phyloP scores from a whole-genome alignment of 2,888 invertebrate species.

The Nezara viridula region DNA sequence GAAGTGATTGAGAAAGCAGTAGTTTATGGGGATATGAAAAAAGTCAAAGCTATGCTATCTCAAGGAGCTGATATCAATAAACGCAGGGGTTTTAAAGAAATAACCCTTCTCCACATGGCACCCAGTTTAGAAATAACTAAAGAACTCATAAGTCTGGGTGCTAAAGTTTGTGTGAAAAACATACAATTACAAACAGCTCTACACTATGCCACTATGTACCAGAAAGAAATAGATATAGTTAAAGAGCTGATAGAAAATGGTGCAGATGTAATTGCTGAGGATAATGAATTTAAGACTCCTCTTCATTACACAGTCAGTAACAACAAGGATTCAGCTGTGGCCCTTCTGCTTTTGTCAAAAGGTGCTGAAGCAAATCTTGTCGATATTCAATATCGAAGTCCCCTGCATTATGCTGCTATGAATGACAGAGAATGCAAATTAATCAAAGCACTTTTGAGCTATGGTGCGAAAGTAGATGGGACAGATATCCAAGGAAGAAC shows the following conservation, averaged over 20 bases:
- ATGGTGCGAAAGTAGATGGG: neutral
- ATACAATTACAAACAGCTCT: neutral
- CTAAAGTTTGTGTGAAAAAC: neutral
- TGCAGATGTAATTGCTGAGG: neutral
- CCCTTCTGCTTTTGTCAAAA: neutral
- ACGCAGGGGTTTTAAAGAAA: neutral
- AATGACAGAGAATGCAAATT: neutral
- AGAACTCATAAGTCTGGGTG: neutral
- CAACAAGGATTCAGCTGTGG: neutral
- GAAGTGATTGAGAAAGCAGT: neutral
- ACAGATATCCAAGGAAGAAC: slow-evolving; percentile 5
- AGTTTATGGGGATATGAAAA: neutral
- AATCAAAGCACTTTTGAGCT: neutral
- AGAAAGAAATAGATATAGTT: neutral
- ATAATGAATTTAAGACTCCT: neutral
- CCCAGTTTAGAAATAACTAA: neutral
- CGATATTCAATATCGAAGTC: neutral
- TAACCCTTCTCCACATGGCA: neutral
- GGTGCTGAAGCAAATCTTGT: neutral
- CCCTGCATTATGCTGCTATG: slow-evolving; percentile 16
- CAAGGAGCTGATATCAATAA: neutral
- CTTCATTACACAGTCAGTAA: neutral
- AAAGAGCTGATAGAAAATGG: neutral
- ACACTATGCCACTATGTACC: neutral
- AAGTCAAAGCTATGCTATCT: neutral